These are phyloP conservation scores for Ctenosaura bakeri DNA, from an alignment of 2,797 vertebrate genomes.

Conservation along the genomic window DNA sequence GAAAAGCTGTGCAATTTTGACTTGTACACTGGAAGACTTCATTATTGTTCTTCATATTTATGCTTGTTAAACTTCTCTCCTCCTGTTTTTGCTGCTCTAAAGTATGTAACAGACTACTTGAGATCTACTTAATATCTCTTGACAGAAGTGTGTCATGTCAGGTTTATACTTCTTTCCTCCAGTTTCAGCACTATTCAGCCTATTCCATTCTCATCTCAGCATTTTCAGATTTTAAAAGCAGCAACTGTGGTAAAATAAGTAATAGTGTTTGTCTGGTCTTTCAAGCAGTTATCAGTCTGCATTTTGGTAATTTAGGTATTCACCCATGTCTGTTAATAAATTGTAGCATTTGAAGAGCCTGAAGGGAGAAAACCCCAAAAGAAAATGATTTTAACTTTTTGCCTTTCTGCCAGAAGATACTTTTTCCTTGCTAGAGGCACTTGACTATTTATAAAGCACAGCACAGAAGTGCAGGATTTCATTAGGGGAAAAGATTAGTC, in stretches of 20 bases:
- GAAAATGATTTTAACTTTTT: not conserved
- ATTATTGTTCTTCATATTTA: constrained; percentile 9
- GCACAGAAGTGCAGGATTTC: constrained; percentile 8
- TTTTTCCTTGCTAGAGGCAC: not conserved
- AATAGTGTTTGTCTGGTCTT: not conserved
- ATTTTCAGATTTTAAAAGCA: not conserved
- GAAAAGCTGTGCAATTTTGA: constrained; percentile 1
- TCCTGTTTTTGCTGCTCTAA: constrained; percentile 30
- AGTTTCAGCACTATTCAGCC: constrained; percentile 1
- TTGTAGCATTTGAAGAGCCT: not conserved
- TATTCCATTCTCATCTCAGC: not conserved
- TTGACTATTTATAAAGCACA: not conserved
- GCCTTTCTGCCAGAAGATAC: not conserved
- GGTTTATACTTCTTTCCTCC: not conserved
- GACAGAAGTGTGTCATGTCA: not conserved
- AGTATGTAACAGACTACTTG: constrained; percentile 5
- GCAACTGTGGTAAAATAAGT: not conserved
- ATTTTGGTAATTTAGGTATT: not conserved
- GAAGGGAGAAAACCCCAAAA: not conserved
- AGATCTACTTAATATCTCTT: not conserved
- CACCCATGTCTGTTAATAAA: not conserved
- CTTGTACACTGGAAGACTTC: constrained; percentile 32
- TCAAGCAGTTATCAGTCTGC: not conserved
- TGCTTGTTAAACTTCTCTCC: constrained; percentile 29
- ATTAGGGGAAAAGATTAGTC: constrained; percentile 26